Evolutionary conservation across 2,888 invertebrate genomes (phyloP).

Genomic region (Orthonychiurus folsomi): DNA sequence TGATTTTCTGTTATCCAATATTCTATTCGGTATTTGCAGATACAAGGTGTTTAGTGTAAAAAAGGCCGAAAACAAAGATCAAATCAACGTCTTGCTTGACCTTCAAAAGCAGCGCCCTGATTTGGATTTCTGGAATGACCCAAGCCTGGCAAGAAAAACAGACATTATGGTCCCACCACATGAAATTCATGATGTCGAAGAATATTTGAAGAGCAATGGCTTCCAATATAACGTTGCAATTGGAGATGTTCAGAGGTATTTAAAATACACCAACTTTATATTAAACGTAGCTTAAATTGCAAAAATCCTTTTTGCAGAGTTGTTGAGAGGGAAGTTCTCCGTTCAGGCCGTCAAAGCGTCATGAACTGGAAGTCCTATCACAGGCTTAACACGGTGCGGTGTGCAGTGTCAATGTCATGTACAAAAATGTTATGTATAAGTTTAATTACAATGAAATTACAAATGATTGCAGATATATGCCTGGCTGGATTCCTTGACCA

Average conservation of each 20-base stretch:
- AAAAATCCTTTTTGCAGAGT: constrained; percentile 15
- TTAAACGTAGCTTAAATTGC: constrained; percentile 6
- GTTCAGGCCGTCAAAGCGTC: constrained; percentile 26
- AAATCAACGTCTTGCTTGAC: constrained; percentile 28
- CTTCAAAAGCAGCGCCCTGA: constrained; percentile 23
- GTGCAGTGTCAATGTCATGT: background rate
- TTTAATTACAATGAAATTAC: too few species aligned
- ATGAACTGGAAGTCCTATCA: constrained; percentile 39
- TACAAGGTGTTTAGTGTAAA: constrained; percentile 32
- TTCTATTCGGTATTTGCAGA: constrained; percentile 17
- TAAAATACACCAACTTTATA: too few species aligned
- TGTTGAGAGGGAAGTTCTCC: constrained; percentile 26
- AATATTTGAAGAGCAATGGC: constrained; percentile 25
- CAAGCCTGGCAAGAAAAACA: constrained; percentile 25
- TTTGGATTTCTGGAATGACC: constrained; percentile 38
- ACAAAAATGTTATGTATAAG: too few species aligned
- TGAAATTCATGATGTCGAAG: constrained; percentile 21
- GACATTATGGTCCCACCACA: constrained; percentile 37
- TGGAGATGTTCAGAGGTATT: constrained; percentile 33
- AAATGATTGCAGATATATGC: constrained; percentile 28
- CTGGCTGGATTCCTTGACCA: constrained; percentile 40
- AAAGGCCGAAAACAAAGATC: constrained; percentile 26
- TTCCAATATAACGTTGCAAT: constrained; percentile 31
- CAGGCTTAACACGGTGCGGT: constrained; percentile 26
- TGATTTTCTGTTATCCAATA: background rate